Evolutionary conservation across 1,140 invertebrate genomes (phyloP).

Genomic region (Drosophila trapezifrons): DNA sequence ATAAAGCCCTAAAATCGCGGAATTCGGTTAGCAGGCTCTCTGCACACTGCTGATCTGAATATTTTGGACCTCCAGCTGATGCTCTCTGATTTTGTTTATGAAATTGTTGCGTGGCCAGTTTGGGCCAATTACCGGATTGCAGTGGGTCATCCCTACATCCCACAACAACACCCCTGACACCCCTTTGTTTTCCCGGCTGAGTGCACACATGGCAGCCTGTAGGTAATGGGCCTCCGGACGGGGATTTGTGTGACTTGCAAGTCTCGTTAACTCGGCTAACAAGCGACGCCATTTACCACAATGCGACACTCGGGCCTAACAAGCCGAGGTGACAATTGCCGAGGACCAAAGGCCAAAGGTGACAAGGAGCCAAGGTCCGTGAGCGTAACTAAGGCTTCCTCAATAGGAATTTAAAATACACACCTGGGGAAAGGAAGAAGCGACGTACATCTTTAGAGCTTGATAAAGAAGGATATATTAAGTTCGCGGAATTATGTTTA

Average conservation of each 20-base stretch:
- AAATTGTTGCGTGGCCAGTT: slow-evolving; percentile 38
- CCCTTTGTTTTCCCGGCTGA: slow-evolving; percentile 25
- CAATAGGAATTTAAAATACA: slow-evolving; percentile 66
- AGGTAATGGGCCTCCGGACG: slow-evolving; percentile 51
- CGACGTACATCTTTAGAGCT: background rate
- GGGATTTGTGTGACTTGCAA: slow-evolving; percentile 59
- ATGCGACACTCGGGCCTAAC: slow-evolving; percentile 69
- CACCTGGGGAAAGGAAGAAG: background rate
- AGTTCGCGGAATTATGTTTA: too few relatives aligned
- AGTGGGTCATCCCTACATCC: slow-evolving; percentile 14
- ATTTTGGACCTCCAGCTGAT: slow-evolving; percentile 27
- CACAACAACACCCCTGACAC: slow-evolving; percentile 13
- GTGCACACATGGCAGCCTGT: slow-evolving; percentile 27
- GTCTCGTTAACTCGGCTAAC: slow-evolving; percentile 65
- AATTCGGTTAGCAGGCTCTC: slow-evolving; percentile 18
- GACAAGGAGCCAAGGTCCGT: slow-evolving; percentile 12
- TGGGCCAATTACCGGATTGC: slow-evolving; percentile 35
- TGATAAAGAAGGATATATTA: too few relatives aligned
- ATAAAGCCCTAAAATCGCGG: slow-evolving; percentile 2
- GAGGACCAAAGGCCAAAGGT: slow-evolving; percentile 21
- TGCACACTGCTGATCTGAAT: slow-evolving; percentile 1
- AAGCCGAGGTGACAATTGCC: slow-evolving; percentile 67
- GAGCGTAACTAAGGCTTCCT: slow-evolving; percentile 41
- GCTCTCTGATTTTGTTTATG: slow-evolving; percentile 37
- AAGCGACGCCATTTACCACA: slow-evolving; percentile 56